Evolutionary conservation across 2,888 invertebrate genomes (phyloP).

Genomic region (Coronaproctus castanopsis): DNA sequence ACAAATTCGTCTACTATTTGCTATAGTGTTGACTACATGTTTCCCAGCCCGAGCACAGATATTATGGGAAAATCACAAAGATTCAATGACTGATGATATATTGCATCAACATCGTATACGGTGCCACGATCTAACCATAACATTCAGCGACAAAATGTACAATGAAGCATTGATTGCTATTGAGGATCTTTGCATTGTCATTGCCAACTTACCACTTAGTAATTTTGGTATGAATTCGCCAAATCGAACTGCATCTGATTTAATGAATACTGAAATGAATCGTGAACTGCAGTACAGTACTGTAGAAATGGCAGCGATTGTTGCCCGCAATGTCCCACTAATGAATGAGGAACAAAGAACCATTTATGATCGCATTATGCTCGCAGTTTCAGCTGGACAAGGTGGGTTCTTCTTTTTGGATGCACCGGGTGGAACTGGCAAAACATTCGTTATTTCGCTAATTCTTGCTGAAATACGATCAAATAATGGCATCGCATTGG

Average conservation of each 20-base stretch:
- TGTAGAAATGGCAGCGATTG: conserved; percentile 13
- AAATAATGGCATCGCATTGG: neutral
- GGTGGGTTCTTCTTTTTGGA: neutral
- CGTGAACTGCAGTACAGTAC: neutral
- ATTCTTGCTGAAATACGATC: neutral
- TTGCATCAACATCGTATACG: conserved; percentile 21
- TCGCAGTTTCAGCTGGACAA: neutral
- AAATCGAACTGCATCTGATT: conserved; percentile 5
- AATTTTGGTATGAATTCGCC: conserved; percentile 2
- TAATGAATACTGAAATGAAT: neutral
- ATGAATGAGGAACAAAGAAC: conserved; percentile 5
- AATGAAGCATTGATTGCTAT: conserved; percentile 9
- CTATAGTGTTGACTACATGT: conserved; percentile 23
- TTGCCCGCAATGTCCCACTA: conserved; percentile 18
- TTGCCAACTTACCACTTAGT: conserved; percentile 8
- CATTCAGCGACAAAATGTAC: conserved; percentile 5
- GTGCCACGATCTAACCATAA: conserved; percentile 10
- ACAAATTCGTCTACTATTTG: conserved; percentile 22
- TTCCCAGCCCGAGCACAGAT: conserved; percentile 19
- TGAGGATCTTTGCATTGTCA: conserved; percentile 13
- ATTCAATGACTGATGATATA: conserved; percentile 20
- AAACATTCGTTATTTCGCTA: neutral
- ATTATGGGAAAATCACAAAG: conserved; percentile 20
- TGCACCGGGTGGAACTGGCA: neutral
- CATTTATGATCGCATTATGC: neutral